Evolutionary conservation across 2,797 vertebrate species (phyloP), one percentile per base, ranked within the genome.

Genomic region (Crenuchus spilurus): DNA sequence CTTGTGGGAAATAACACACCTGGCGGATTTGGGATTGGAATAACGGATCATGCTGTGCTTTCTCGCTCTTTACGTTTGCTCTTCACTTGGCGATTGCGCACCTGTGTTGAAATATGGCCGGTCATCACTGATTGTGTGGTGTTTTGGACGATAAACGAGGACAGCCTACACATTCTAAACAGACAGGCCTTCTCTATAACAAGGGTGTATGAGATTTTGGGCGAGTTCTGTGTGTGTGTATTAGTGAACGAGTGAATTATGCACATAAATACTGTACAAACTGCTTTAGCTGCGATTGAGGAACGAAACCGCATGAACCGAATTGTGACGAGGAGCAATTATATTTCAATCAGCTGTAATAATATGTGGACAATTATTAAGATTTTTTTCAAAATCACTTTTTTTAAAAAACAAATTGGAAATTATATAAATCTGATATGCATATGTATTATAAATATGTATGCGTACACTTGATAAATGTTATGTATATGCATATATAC

Each of bases 211-310:
- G 75, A 28, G 37, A 72, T 85, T 79, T 80, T 63, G 82, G 73
- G 74, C 70, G 85, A 79, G 86, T 85, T 79, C 79, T 63, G 82
- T 74, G 74, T 72, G 85, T 80, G 86, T 78, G 42, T 30, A 64
- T 79, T 84, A 76, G 74, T 73, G 48, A 24, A 31, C 30, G 72
- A 49, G 30, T 61, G 68, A 76, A 81, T 86, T 86, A 76, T 91
- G 88, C 88, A 92, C 89, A 92, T 88, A 81, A 86, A 83, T 91
- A 90, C 88, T 93, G 91, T 92, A 91, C 86, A 90, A 88, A 91
- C 83, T 84, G 87, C 92, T 92, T 91, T 88, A 72, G 83, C 86
- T 89, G 83, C 86, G 83, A 84, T 85, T 85, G 49, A 67, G 87
- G 88, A 87, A 90, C 86, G 87, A 85, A 85, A 89, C 87, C 84